Evolutionary conservation across 2,888 invertebrate genomes (phyloP).

Genomic region (Aleiodes alternator): DNA sequence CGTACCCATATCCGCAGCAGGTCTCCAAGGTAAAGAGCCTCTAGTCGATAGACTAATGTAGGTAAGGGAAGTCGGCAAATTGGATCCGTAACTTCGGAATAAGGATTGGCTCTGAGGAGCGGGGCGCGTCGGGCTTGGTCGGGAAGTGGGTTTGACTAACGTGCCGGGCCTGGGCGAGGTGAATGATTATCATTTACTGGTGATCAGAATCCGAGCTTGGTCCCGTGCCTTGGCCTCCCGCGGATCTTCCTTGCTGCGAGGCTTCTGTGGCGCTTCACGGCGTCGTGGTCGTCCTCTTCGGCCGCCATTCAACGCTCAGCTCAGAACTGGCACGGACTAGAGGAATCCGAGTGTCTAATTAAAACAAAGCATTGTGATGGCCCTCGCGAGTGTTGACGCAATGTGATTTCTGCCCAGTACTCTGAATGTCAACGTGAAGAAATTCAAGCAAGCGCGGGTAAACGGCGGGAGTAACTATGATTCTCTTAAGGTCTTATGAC

Average conservation of each 20-base stretch:
- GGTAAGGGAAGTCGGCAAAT: constrained; percentile 84
- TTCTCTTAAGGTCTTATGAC: too few relatives aligned
- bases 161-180: constrained; percentile 57
- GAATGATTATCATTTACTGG: background rate
- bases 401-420: constrained; percentile 82
- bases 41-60: constrained; percentile 76
- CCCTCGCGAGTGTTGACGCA: constrained; percentile 69
- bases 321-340: constrained; percentile 80
- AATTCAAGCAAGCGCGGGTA: constrained; percentile 79
- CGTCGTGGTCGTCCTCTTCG: constrained; percentile 69
- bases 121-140: constrained; percentile 79
- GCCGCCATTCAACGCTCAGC: constrained; percentile 74
- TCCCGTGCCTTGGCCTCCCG: constrained; percentile 75
- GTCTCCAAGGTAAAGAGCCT: constrained; percentile 81
- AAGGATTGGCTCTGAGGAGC: constrained; percentile 76
- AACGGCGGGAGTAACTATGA: constrained; percentile 46
- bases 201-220: constrained; percentile 44
- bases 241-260: constrained; percentile 67
- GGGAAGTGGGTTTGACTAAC: constrained; percentile 65
- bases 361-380: constrained; percentile 43
- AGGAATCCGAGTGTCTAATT: constrained; percentile 70
- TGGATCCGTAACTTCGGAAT: constrained; percentile 79
- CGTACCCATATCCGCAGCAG: constrained; percentile 86
- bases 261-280: constrained; percentile 56
- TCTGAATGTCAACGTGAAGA: constrained; percentile 80